These are phyloP conservation scores for Cirrhinus mrigala DNA, from an alignment of 2,797 vertebrate species.

Conservation along the genomic window DNA sequence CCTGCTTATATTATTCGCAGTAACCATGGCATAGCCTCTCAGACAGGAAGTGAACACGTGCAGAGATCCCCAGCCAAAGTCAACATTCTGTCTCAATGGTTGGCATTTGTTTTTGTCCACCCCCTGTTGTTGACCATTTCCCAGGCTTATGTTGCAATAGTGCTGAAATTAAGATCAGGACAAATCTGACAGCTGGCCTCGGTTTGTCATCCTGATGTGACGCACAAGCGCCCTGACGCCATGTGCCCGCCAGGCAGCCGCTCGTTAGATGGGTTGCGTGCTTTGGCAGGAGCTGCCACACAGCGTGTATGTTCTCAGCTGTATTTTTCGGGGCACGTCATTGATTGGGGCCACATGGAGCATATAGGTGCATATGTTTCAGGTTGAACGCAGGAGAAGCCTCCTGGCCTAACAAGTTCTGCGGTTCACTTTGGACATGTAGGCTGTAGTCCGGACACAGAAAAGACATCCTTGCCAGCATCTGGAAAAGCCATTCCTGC, in stretches of 20 bases:
- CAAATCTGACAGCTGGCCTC: slow-evolving; percentile 39
- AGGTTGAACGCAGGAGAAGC: slow-evolving; percentile 47
- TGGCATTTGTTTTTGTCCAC: slow-evolving; percentile 43
- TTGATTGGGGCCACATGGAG: slow-evolving; percentile 48
- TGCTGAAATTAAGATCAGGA: slow-evolving; percentile 40
- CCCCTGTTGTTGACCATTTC: slow-evolving; percentile 35
- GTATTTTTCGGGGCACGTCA: slow-evolving; percentile 37
- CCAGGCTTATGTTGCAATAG: slow-evolving; percentile 43
- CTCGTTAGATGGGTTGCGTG: slow-evolving; percentile 43
- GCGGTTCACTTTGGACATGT: slow-evolving; percentile 31
- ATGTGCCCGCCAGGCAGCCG: slow-evolving; percentile 13
- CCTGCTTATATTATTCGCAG: neutral
- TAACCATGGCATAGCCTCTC: slow-evolving; percentile 15
- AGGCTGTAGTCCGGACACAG: slow-evolving; percentile 34
- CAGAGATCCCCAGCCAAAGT: slow-evolving; percentile 35
- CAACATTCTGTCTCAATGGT: slow-evolving; percentile 39
- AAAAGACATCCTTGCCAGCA: slow-evolving; percentile 50
- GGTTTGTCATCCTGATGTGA: slow-evolving; percentile 30
- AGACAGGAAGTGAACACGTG: slow-evolving; percentile 40
- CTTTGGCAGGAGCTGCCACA: slow-evolving; percentile 38
- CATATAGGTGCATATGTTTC: slow-evolving; percentile 56
- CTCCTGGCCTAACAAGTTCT: slow-evolving; percentile 47
- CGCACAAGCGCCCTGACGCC: slow-evolving; percentile 2
- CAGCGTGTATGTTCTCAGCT: slow-evolving; percentile 39
- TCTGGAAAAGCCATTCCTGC: slow-evolving; percentile 62